These are phyloP conservation scores for Heliconius hermathena DNA, from an alignment of 1,140 invertebrate genomes.

Conservation along the genomic window DNA sequence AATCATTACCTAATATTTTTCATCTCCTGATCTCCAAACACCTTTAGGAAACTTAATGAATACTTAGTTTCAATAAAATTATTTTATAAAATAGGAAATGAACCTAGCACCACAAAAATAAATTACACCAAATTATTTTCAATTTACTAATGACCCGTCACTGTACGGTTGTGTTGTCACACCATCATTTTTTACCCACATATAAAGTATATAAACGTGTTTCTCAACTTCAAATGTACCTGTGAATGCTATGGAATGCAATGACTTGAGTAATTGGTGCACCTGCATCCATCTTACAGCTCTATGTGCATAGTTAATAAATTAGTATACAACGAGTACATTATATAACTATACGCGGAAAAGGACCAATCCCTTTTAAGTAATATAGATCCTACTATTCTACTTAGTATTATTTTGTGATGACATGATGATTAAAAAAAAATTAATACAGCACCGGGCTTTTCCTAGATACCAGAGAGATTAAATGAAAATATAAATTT, in stretches of 20 bases:
- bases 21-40: neutral
- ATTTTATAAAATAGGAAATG: no score
- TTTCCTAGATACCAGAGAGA: no score
- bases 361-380: neutral
- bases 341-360: constrained; percentile 7
- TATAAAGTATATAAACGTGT: neutral
- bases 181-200: neutral
- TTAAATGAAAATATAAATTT: no score
- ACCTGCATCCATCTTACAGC: neutral
- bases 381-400: neutral
- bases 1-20: neutral
- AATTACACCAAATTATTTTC: neutral
- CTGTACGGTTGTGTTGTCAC: neutral
- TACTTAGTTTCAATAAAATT: no score
- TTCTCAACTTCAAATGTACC: neutral
- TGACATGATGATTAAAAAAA: no score
- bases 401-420: neutral
- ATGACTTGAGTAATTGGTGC: constrained; percentile 22
- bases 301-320: neutral
- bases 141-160: neutral
- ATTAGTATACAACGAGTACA: neutral
- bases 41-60: no score
- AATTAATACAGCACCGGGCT: no score
- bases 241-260: constrained; percentile 13
- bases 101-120: neutral